A percentile compares a stretch with the other conserved stretches of the same genome.
Conservation (phyloP, 1,140 invertebrate genomes). For the Cherax quadricarinatus region DNA sequence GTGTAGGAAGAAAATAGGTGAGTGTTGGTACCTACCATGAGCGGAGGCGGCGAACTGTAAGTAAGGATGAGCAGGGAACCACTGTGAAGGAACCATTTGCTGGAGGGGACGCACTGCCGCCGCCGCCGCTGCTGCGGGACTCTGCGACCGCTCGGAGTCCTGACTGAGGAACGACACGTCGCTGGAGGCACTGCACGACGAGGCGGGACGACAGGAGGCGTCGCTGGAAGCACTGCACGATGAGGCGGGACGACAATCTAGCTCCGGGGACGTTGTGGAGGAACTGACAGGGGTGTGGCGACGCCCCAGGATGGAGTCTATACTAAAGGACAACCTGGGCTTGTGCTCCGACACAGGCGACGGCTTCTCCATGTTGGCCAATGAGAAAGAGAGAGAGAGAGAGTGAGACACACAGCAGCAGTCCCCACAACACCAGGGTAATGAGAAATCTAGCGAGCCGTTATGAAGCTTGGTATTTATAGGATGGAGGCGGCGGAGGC, state of each 20-base stretch:
- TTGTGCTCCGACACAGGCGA: conserved; percentile 27
- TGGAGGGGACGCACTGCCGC: not conserved
- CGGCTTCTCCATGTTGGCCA: conserved; percentile 25
- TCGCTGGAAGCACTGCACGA: conserved; percentile 55
- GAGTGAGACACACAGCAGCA: too few relatives aligned
- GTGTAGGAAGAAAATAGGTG: not conserved
- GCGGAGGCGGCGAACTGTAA: conserved; percentile 29
- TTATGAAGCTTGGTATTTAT: conserved; percentile 33
- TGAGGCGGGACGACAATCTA: conserved; percentile 41
- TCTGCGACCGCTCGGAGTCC: conserved; percentile 50
- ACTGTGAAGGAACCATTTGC: conserved; percentile 37
- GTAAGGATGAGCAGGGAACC: conserved; percentile 57
- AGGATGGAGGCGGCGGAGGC: conserved; percentile 26
- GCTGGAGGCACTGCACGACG: conserved; percentile 52
- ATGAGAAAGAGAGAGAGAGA: too few relatives aligned
- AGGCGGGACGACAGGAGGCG: conserved; percentile 45
- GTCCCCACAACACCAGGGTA: not conserved
- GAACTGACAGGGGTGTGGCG: conserved; percentile 10
- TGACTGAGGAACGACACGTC: conserved; percentile 50
- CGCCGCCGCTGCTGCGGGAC: conserved; percentile 25
- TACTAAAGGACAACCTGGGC: conserved; percentile 60
- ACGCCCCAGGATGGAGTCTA: conserved; percentile 57
- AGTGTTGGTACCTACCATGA: conserved; percentile 31
- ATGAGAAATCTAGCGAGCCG: conserved; percentile 41
- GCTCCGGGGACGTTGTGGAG: conserved; percentile 8